Evolutionary conservation across 2,888 invertebrate species (phyloP).

Genomic region (Dasypolia templi): DNA sequence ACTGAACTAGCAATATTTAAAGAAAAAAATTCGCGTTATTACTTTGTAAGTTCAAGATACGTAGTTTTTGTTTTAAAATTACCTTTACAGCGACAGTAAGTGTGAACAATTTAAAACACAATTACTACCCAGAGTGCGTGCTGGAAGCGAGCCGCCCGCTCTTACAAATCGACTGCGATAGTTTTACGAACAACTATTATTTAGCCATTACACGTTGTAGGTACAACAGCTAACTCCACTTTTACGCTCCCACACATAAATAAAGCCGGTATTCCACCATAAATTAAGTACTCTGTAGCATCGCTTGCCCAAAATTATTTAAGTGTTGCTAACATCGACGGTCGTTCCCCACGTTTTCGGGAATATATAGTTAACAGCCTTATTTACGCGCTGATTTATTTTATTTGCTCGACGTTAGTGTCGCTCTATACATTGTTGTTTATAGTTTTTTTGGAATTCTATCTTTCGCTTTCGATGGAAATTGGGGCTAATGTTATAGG

Average conservation of each 20-base stretch:
- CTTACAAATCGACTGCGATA: conserved; percentile 28
- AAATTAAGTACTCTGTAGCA: conserved; percentile 72
- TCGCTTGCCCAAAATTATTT: conserved; percentile 75
- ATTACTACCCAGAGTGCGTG: conserved; percentile 32
- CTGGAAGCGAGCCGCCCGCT: conserved; percentile 5
- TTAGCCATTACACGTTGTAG: conserved; percentile 44
- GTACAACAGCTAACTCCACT: conserved; percentile 55
- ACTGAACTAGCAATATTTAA: background rate
- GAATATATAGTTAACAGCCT: conserved; percentile 83
- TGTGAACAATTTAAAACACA: conserved; percentile 40
- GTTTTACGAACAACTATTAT: conserved; percentile 52
- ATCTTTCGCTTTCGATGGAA: conserved; percentile 59
- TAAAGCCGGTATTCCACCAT: conserved; percentile 65
- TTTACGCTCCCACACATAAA: conserved; percentile 62
- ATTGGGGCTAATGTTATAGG: conserved; percentile 53
- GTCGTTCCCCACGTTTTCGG: conserved; percentile 76
- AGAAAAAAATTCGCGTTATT: background rate
- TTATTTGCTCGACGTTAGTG: conserved; percentile 73
- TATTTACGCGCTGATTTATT: conserved; percentile 84
- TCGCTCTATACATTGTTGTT: conserved; percentile 65
- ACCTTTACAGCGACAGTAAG: conserved; percentile 8
- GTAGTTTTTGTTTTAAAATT: conserved; percentile 13
- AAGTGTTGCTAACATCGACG: conserved; percentile 81
- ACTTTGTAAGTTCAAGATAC: background rate
- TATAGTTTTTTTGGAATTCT: conserved; percentile 61